phyloP scores from a whole-genome alignment of 2,113 vertebrate species.

The Electrona antarctica region DNA sequence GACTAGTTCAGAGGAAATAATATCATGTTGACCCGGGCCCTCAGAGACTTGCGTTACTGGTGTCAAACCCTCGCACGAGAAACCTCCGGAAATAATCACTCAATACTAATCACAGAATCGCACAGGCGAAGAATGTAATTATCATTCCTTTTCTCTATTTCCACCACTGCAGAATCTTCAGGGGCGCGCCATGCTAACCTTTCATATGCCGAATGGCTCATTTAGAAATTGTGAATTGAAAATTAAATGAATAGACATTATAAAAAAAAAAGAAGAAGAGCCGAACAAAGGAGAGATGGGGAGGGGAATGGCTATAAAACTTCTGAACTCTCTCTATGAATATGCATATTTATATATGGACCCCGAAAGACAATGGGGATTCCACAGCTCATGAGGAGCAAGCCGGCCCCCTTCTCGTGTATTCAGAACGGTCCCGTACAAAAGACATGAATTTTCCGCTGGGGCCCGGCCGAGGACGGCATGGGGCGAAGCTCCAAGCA shows the following conservation, averaged over 20 bases:
- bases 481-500: conserved; percentile 59
- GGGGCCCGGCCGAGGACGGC: conserved; percentile 68
- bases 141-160: conserved; percentile 76
- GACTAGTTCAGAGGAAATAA: conserved; percentile 74
- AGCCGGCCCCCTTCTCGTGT: conserved; percentile 67
- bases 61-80: conserved; percentile 78
- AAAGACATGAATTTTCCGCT: conserved; percentile 76
- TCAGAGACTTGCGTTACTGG: conserved; percentile 77
- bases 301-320: conserved; percentile 51
- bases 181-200: conserved; percentile 83
- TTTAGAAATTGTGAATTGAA: conserved; percentile 67
- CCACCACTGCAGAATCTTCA: conserved; percentile 84
- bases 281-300: conserved; percentile 56
- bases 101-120: conserved; percentile 85
- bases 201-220: conserved; percentile 60
- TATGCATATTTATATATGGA: conserved; percentile 81
- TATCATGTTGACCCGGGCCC: conserved; percentile 77
- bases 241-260: conserved; percentile 68
- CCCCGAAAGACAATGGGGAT: conserved; percentile 71
- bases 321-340: conserved; percentile 69
- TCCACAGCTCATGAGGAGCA: conserved; percentile 53
- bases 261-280: conserved; percentile 78
- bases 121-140: conserved; percentile 88
- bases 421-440: conserved; percentile 69
- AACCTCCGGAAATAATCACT: conserved; percentile 80